Evolutionary conservation across 2,113 vertebrate genomes (phyloP).

Genomic region (Pseudois nayaur): DNA sequence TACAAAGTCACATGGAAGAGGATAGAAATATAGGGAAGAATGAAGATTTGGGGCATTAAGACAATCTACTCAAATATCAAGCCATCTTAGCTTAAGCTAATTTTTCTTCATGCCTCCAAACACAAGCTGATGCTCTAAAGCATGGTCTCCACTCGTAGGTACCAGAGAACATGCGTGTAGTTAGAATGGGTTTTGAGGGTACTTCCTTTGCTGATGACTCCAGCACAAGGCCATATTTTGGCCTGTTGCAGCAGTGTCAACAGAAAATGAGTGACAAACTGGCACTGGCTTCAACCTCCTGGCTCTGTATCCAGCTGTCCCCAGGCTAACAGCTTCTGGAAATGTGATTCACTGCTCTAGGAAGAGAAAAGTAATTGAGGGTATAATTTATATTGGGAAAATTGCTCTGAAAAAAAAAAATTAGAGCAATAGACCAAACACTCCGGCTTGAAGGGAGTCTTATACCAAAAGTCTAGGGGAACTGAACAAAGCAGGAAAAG

Average conservation of each 20-base stretch:
- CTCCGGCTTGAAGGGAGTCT: not conserved
- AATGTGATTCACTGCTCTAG: slow-evolving; percentile 48
- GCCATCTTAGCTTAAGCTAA: not conserved
- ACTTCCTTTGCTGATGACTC: not conserved
- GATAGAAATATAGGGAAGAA: not conserved
- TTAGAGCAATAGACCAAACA: not conserved
- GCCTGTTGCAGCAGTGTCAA: not conserved
- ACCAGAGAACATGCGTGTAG: not conserved
- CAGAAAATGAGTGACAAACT: not conserved
- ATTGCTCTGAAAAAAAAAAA: slow-evolving; percentile 27
- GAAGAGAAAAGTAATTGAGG: slow-evolving; percentile 54
- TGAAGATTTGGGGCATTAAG: accelerated
- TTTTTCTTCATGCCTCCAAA: not conserved
- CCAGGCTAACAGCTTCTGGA: slow-evolving; percentile 38
- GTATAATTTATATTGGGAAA: slow-evolving; percentile 64
- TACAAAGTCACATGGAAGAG: not conserved
- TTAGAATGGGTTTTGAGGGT: not conserved
- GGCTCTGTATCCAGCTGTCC: not conserved
- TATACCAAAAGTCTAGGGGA: not conserved
- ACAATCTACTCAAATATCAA: not conserved
- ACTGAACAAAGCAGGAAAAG: not conserved
- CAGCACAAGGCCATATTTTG: not conserved
- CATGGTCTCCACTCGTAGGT: not conserved
- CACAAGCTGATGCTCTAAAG: not conserved
- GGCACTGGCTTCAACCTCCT: not conserved